Base-by-base conservation (phyloP, 1,140 invertebrate genomes). In the Caerostris darwini region DNA sequence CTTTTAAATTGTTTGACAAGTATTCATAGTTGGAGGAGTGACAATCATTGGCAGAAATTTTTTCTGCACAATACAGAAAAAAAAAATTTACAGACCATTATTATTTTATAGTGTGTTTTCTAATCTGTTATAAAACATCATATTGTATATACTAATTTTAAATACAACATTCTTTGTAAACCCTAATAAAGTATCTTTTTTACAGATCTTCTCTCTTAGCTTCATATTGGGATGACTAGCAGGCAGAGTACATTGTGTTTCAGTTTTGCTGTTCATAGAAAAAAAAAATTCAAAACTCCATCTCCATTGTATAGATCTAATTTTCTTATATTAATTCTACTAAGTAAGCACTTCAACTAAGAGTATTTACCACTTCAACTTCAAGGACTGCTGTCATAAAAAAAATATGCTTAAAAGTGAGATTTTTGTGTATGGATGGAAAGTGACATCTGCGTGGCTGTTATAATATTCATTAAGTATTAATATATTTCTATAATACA, bases 241-340 rank as follows among this genome's bases (percentile, higher is more conserved):
- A 50, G 58, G 67, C 50, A 86, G 57, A 19, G 14, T 86, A 34
- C 19, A 85, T 7, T 57, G 17, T 19, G 57, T 88, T 88, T 54
- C 61, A 67, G 57, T 64, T 67, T 88, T 88, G 86, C 86, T 88
- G 86, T 69, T 67, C 58, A 64, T 64, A 88, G 86, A 67, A 57
- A 34, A 34, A n/a, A 34, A 67, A 17, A 67, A 67, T 59, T 85
- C 83, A 19, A 59, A 85, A 58, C 83, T 85, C 19, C 61, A 88
- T 88, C 86, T 67, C 19, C 56, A 91, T 59, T 82, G 90, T 91
- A 91, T 91, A 91, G 90, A 81, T 91, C 71, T 82, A 91, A 81
- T 82, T 82, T 81, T 82, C 90, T 69, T 85, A 17, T 85, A 85
- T 85, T 91, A 88, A 88, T 53, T 88, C 8, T 58, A 88, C 34